phyloP scores from a whole-genome alignment of 2,888 invertebrate species.

The Graphium colonna region DNA sequence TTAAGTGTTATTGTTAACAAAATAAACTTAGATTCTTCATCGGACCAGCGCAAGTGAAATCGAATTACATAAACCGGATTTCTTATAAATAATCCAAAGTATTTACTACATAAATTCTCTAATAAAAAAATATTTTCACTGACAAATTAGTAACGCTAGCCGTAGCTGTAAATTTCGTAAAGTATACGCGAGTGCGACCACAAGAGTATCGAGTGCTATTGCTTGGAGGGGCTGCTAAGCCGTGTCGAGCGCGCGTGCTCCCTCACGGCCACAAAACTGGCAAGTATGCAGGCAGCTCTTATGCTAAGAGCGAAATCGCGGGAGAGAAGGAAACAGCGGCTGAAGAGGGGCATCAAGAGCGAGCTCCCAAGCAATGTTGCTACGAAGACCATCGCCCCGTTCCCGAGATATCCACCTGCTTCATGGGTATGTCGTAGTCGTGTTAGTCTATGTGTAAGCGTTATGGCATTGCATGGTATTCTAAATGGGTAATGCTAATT shows the following conservation, averaged over 20 bases:
- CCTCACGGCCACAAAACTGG: constrained; percentile 73
- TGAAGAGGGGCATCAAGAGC: constrained; percentile 85
- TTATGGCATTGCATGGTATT: constrained; percentile 30
- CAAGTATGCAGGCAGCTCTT: constrained; percentile 95
- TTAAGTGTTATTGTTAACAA: constrained; percentile 55
- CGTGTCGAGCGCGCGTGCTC: constrained; percentile 44
- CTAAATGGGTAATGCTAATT: constrained; percentile 21
- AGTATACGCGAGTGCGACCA: constrained; percentile 25
- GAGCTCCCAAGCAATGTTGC: constrained; percentile 93
- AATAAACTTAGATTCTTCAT: constrained; percentile 61
- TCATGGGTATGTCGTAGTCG: constrained; percentile 81
- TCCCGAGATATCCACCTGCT: constrained; percentile 92
- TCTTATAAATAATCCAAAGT: constrained; percentile 5
- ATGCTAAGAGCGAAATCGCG: constrained; percentile 94
- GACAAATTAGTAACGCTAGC: constrained; percentile 48
- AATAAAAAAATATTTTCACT: constrained; percentile 21
- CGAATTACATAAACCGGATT: constrained; percentile 50
- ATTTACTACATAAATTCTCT: constrained; percentile 19
- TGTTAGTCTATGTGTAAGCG: constrained; percentile 22
- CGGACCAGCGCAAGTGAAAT: constrained; percentile 58
- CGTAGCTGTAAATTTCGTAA: constrained; percentile 38
- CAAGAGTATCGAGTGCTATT: constrained; percentile 24
- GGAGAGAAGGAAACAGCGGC: constrained; percentile 89
- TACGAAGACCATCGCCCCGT: constrained; percentile 91
- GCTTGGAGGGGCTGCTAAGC: constrained; percentile 31